These are phyloP conservation scores for Drosophila dunni DNA, from an alignment of 1,140 invertebrate genomes.

Conservation along the genomic window DNA sequence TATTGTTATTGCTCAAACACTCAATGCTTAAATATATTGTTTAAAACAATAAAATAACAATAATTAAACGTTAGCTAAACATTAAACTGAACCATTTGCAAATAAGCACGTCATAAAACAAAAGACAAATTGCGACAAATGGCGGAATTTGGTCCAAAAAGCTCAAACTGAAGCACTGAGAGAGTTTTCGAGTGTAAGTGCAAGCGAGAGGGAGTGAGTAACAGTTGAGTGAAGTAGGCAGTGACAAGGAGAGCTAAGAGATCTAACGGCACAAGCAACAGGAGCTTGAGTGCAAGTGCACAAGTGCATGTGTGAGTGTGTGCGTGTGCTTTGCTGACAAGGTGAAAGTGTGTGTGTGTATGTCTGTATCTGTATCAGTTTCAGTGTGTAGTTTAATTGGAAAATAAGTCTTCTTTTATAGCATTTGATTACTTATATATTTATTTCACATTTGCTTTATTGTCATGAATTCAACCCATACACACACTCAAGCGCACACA, in stretches of 20 bases:
- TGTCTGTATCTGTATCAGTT: slow-evolving; percentile 9
- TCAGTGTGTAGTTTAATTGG: slow-evolving; percentile 20
- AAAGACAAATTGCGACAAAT: slow-evolving; percentile 37
- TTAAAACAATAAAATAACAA: slow-evolving; percentile 20
- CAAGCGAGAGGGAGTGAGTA: not conserved
- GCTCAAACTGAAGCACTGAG: not conserved
- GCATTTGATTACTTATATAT: slow-evolving; percentile 37
- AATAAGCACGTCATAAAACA: slow-evolving; percentile 23
- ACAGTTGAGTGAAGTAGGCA: not conserved
- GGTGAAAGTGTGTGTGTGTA: slow-evolving; percentile 9
- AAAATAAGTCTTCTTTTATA: slow-evolving; percentile 22
- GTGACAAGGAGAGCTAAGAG: slow-evolving; percentile 2
- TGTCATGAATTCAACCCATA: slow-evolving; percentile 38
- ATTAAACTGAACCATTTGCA: slow-evolving; percentile 29
- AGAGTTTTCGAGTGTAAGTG: slow-evolving; percentile 1
- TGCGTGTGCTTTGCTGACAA: not conserved
- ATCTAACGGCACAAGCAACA: slow-evolving; percentile 14
- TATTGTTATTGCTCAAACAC: not conserved
- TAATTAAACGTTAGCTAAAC: not conserved
- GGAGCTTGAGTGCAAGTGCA: slow-evolving; percentile 11
- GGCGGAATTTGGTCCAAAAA: slow-evolving; percentile 18
- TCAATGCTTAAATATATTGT: slow-evolving; percentile 5
- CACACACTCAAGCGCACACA: slow-evolving; percentile 6
- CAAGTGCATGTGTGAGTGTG: slow-evolving; percentile 27
- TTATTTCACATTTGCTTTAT: slow-evolving; percentile 53